A percentile compares a stretch with the other conserved stretches of the same genome.
phyloP scores from a whole-genome alignment of 2,113 vertebrate genomes.

The Eubucco bourcierii region DNA sequence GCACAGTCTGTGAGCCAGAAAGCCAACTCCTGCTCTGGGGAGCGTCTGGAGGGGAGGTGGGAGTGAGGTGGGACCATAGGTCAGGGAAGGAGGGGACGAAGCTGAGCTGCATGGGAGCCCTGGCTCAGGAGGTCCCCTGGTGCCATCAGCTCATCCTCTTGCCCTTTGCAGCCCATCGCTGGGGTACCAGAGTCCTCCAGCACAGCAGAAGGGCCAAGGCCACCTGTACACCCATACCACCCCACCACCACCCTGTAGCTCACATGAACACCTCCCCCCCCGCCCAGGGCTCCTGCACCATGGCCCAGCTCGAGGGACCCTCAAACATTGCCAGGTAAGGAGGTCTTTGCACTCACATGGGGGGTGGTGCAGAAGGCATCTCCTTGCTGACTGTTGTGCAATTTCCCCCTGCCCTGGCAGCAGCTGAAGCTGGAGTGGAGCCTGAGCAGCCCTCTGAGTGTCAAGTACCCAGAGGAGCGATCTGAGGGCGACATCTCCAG shows the following conservation, averaged over 20 bases:
- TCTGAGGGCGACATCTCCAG: constrained; percentile 93
- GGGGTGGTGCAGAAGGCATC: rapidly evolving
- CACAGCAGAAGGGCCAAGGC: constrained; percentile 83
- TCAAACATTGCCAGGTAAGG: constrained; percentile 90
- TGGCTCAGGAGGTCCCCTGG: not conserved
- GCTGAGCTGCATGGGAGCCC: not conserved
- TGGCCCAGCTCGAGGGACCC: constrained; percentile 74
- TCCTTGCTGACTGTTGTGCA: not conserved
- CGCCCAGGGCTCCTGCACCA: constrained; percentile 65
- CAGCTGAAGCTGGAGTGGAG: constrained; percentile 91
- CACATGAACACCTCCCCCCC: constrained; percentile 75
- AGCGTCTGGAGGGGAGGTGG: not conserved
- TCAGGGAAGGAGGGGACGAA: not conserved
- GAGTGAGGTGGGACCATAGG: not conserved
- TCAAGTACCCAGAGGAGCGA: constrained; percentile 87
- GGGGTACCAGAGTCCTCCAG: constrained; percentile 85
- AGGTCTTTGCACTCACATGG: rapidly evolving
- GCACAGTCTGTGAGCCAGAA: not conserved
- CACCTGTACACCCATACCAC: constrained; percentile 78
- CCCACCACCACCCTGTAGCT: constrained; percentile 64
- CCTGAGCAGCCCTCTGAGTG: constrained; percentile 76
- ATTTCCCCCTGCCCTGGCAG: not conserved
- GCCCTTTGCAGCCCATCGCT: constrained; percentile 82
- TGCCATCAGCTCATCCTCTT: not conserved
- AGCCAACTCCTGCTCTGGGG: not conserved